Base-by-base conservation (phyloP, 2,113 vertebrate genomes). In the Pleuronectes platessa region DNA sequence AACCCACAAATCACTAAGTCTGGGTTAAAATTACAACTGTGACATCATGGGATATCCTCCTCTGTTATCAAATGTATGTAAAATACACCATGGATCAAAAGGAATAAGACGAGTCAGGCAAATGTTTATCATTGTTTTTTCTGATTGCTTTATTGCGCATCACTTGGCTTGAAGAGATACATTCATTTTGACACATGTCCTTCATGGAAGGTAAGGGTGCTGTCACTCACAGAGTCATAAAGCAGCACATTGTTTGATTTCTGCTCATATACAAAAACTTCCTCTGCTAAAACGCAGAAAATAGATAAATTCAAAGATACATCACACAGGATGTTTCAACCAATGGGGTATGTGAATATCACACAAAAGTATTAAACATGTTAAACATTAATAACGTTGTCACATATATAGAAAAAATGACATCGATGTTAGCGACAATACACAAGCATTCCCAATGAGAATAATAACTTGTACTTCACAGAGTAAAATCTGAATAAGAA, bases 121-220 rank as follows among this genome's bases (percentile, higher is more conserved):
- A 51, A 31, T 0, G 3, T 13, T 21, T 40, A 18, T 3, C 12
- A 1, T 62, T 78, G 23, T 75, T 70, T 27, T 60, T 71, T 74
- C 72, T 90, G 92, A 93, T 93, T 93, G 92, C 88, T 92, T 93
- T 90, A 90, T 27, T 93, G 83, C 92, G 78, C 87, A 88, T 85
- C 87, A 90, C 89, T 92, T 93, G 92, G 88, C 75, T 86, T 88
- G 78, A 88, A 92, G 86, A 86, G 81, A 90, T 90, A 92, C 90
- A 91, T 91, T 90, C 92, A 92, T 45, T 21, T 37, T 63, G 31
- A 64, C 5, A 77, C 45, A 59, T 79, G 15, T 0, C 81, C 90
- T 91, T 89, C 89, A 76, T 2, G 66, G 88, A 92, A 92, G 90
- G 81, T 11, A 61, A 49, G n/a, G 2, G 73, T 73, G 89, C 84